Percentiles rank a stretch among this genome's conserved stretches.
phyloP scores from a whole-genome alignment of 2,113 vertebrate species.

The Chionis minor region DNA sequence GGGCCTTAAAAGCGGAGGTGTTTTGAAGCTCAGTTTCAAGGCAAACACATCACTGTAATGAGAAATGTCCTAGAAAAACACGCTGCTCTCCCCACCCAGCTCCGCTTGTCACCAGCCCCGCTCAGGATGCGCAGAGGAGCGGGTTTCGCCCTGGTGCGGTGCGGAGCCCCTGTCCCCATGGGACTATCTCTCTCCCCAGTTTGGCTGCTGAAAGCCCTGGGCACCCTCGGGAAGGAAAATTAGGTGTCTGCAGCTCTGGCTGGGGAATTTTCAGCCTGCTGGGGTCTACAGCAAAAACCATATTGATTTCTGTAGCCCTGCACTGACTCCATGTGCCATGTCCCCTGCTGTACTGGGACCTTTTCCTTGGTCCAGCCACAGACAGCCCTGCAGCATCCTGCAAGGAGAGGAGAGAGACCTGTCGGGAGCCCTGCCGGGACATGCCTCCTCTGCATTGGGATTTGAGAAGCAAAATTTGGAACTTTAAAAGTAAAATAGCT shows the following conservation, averaged over 20 bases:
- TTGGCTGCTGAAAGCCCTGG: not conserved
- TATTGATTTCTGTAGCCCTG: not conserved
- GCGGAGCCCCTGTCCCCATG: not conserved
- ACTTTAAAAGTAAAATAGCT: not conserved
- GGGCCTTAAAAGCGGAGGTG: not conserved
- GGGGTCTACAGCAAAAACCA: not conserved
- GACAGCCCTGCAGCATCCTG: not conserved
- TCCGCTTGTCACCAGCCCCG: not conserved
- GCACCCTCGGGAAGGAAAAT: not conserved
- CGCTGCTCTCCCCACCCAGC: not conserved
- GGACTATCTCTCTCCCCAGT: not conserved
- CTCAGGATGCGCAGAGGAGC: fast-evolving
- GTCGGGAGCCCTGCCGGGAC: not conserved
- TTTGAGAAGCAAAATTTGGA: not conserved
- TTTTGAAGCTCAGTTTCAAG: slow-evolving; percentile 16
- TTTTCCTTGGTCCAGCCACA: not conserved
- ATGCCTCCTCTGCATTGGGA: not conserved
- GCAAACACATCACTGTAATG: not conserved
- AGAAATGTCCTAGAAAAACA: not conserved
- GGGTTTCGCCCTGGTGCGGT: not conserved
- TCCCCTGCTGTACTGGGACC: no score
- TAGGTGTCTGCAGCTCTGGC: not conserved
- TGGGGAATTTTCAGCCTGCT: not conserved
- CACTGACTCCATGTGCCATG: not conserved
- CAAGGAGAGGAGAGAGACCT: not conserved